A percentile compares a stretch with the other conserved stretches of the same genome.
These are phyloP conservation scores for Ormyrus nitidulus DNA, from an alignment of 2,888 invertebrate species.

Conservation along the genomic window DNA sequence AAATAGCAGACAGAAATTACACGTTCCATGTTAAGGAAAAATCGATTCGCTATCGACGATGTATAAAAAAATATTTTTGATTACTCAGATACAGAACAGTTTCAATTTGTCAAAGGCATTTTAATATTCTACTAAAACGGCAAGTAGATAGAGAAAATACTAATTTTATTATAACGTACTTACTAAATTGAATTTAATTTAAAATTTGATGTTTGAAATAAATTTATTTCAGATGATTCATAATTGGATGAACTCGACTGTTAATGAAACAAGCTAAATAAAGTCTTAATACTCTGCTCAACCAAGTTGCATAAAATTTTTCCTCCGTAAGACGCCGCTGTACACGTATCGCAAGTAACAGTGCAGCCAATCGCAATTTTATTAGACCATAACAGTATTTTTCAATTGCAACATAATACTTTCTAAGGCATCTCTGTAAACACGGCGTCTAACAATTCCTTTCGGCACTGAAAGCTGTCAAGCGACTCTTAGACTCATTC, in stretches of 20 bases:
- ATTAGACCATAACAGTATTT: constrained; percentile 51
- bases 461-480: constrained; percentile 47
- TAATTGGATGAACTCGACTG: no score
- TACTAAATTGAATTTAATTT: no score
- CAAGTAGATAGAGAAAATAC: neutral
- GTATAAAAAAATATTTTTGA: no score
- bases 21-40: no score
- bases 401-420: constrained; percentile 41
- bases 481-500: constrained; percentile 13
- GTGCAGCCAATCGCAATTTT: constrained; percentile 29
- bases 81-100: no score
- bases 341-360: neutral
- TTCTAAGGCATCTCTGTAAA: constrained; percentile 48
- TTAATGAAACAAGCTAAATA: neutral
- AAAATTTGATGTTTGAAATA: no score
- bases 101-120: no score
- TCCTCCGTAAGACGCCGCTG: neutral
- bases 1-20: no score
- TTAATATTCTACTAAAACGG: no score
- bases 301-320: constrained; percentile 23
- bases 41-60: no score
- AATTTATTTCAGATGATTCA: no score
- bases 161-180: no score
- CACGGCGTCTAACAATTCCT: constrained; percentile 32
- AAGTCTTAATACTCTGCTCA: constrained; percentile 28